Percentiles rank a stretch among this genome's conserved stretches.
Evolutionary conservation across 2,888 invertebrate genomes (phyloP).

Genomic region (Tiphia femorata): DNA sequence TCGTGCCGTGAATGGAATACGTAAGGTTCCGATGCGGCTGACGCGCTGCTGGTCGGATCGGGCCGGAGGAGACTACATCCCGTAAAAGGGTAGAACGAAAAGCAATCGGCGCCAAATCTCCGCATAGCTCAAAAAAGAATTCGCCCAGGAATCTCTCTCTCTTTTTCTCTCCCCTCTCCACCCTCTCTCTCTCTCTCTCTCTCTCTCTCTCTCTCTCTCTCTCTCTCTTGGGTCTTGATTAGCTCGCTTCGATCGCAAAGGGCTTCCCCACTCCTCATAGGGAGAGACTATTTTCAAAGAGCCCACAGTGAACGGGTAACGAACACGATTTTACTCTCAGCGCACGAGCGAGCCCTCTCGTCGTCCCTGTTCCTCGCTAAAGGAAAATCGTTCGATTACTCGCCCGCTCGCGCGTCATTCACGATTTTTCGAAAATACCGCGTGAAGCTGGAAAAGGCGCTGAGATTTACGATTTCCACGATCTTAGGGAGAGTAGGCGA

Average conservation of each 20-base stretch:
- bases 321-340: background rate
- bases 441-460: too few species aligned
- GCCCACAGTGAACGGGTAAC: background rate
- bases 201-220: background rate
- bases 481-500: too few species aligned
- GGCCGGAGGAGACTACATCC: too few species aligned
- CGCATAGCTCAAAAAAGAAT: conserved; percentile 11
- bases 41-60: too few species aligned
- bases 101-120: conserved; percentile 17
- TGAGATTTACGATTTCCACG: too few species aligned
- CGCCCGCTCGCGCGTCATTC: too few species aligned
- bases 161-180: too few species aligned
- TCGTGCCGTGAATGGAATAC: conserved; percentile 57
- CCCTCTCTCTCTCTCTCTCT: background rate
- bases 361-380: too few species aligned
- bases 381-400: too few species aligned
- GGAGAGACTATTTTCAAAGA: background rate
- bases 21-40: conserved; percentile 50
- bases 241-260: background rate
- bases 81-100: conserved; percentile 17
- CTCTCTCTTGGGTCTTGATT: background rate
- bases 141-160: background rate
- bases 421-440: too few species aligned
- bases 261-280: background rate
- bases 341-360: too few species aligned